phyloP scores from a whole-genome alignment of 2,797 vertebrate species.

The Lepilemur ruficaudatus region DNA sequence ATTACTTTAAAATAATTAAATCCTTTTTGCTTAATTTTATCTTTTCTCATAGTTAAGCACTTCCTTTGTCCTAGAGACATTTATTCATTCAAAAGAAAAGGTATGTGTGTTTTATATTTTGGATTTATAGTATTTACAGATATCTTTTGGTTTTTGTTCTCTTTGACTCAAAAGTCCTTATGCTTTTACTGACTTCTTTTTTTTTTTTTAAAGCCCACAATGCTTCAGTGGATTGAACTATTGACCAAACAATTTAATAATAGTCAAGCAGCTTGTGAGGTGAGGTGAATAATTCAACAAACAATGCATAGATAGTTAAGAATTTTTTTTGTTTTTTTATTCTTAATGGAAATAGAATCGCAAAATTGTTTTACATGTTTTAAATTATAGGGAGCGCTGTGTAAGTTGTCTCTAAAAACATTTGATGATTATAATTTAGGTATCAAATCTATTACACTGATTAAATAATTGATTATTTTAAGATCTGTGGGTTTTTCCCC shows the following conservation, averaged over 20 bases:
- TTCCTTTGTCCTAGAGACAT: slow-evolving; percentile 98
- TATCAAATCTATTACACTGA: background rate
- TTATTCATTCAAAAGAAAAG: slow-evolving; percentile 99
- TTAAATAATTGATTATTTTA: slow-evolving; percentile 25
- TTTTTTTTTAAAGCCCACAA: slow-evolving; percentile 91
- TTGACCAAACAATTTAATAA: slow-evolving; percentile 99
- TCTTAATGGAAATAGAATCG: background rate
- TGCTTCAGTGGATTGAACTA: slow-evolving; percentile 99
- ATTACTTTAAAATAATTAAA: slow-evolving; percentile 35
- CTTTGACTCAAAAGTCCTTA: background rate
- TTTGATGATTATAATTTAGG: background rate
- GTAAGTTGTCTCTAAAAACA: background rate
- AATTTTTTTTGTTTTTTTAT: background rate
- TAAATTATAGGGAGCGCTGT: background rate
- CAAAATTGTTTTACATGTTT: slow-evolving; percentile 26
- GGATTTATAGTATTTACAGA: background rate
- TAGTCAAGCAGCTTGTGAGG: slow-evolving; percentile 99
- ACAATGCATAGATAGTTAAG: background rate
- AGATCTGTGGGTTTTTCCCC: background rate
- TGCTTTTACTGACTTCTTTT: slow-evolving; percentile 38
- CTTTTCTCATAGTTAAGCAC: slow-evolving; percentile 94
- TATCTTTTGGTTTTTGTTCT: background rate
- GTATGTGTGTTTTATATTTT: slow-evolving; percentile 82
- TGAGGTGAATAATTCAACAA: slow-evolving; percentile 80
- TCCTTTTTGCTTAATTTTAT: slow-evolving; percentile 72